phyloP scores from a whole-genome alignment of 2,888 invertebrate species.

The Ophonus ardosiacus region DNA sequence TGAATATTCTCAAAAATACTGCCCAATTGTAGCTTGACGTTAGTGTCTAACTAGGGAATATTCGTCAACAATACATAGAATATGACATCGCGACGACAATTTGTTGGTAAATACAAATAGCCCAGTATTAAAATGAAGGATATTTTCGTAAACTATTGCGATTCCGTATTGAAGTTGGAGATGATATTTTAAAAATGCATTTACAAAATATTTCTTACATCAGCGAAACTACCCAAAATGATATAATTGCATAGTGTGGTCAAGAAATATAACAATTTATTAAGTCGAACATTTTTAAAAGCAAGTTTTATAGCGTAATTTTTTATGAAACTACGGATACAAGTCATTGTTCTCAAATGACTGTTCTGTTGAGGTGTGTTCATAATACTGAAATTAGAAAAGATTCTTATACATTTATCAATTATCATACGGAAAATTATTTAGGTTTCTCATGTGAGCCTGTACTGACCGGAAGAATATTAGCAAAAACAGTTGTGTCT shows the following conservation, averaged over 20 bases:
- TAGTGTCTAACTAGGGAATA: too few species aligned
- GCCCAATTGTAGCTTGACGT: too few species aligned
- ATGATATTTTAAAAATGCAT: not conserved
- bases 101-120: not conserved
- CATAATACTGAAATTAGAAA: not conserved
- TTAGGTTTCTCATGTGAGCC: not conserved
- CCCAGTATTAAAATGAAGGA: not conserved
- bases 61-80: too few species aligned
- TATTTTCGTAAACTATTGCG: not conserved
- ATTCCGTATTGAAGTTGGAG: not conserved
- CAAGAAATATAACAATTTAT: not conserved
- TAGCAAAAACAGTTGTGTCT: not conserved
- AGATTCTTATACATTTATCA: not conserved
- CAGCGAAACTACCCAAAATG: conserved; percentile 6
- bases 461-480: not conserved
- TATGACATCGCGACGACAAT: not conserved
- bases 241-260: not conserved
- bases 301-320: not conserved
- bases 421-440: conserved; percentile 9
- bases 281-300: not conserved
- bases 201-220: not conserved
- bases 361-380: not conserved
- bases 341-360: conserved; percentile 1
- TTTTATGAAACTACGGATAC: conserved; percentile 22
- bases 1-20: too few species aligned